A percentile compares a stretch with the other conserved stretches of the same genome.
Evolutionary conservation across 2,888 invertebrate genomes (phyloP).

Genomic region (Amaurobius ferox): DNA sequence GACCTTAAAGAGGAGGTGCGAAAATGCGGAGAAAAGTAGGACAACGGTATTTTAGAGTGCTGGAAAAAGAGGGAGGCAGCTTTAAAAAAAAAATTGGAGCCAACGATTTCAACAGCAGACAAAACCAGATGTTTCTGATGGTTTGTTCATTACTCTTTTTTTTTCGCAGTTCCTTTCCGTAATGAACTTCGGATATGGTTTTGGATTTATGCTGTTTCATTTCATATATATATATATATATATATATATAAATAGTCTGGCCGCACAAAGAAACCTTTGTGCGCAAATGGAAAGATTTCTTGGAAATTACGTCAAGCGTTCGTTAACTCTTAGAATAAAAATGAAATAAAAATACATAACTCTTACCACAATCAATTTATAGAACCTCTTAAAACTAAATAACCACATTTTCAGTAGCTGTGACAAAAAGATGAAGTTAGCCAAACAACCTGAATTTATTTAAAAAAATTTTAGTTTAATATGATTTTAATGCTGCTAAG

Average conservation of each 20-base stretch:
- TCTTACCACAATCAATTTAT: too few species aligned
- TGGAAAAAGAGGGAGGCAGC: neutral
- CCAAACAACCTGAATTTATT: too few species aligned
- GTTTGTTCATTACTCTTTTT: neutral
- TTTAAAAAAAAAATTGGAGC: neutral
- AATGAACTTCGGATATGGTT: neutral
- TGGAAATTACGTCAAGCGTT: neutral
- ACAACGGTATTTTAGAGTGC: neutral
- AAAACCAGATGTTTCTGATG: constrained; percentile 1
- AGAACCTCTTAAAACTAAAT: too few species aligned
- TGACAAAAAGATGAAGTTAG: too few species aligned
- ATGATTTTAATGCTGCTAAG: too few species aligned
- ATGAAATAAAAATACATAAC: too few species aligned
- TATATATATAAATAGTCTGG: neutral
- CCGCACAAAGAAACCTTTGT: neutral
- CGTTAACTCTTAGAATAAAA: too few species aligned
- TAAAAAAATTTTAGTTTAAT: too few species aligned
- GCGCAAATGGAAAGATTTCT: neutral
- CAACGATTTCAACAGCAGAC: neutral
- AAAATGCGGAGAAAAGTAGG: neutral
- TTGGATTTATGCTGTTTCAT: neutral
- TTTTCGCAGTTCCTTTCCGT: neutral
- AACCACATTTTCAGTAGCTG: too few species aligned
- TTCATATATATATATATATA: too few species aligned
- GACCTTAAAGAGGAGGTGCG: neutral